Base-by-base conservation (phyloP, 2,113 vertebrate genomes). In the Jacana jacana region DNA sequence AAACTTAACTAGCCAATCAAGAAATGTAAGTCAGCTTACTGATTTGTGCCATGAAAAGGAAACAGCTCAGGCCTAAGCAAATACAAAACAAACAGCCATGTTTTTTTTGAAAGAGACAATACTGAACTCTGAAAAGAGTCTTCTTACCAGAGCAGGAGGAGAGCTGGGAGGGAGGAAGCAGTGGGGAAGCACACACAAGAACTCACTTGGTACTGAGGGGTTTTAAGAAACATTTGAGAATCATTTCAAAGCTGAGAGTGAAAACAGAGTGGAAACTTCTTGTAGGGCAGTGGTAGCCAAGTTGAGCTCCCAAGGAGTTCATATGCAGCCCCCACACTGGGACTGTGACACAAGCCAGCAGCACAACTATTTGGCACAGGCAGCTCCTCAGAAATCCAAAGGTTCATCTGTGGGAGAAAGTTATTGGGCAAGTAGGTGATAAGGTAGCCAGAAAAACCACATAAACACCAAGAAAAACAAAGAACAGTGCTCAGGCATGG, bases 391-490 rank as follows among this genome's bases (percentile, higher is more conserved):
- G 83, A 93, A 91, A 95, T 89, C 77, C 91, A 92, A 79, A 92
- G 72, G 94, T 87, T 83, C 89, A 37, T 91, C 77, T 87, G 89
- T 91, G 86, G 65, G 78, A 93, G 89, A 94, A 96, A 96, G 81
- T 93, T 89, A 89, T 86, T 84, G 93, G 69, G 83, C 91, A 84
- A 96, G 83, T 54, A 92, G 69, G 91, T 75, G 91, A 96, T 92
- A 89, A 96, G 81, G 94, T 72, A 95, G 95, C 86, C 96, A 97
- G 95, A 81, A 95, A 93, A 95, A 95, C 77, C 83, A 92, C 87
- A 87, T 63, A 83, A 95, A 71, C 77, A 97, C 77, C 70, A 81
- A 93, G 81, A 78, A 84, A 94, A 92, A 71, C 76, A 70, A 71
- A 91, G 70, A 86, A 10, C 55, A 60, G 20, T 10, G 1, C 57